Base-by-base conservation (phyloP, 1,140 invertebrate species). In the Bombus affinis region DNA sequence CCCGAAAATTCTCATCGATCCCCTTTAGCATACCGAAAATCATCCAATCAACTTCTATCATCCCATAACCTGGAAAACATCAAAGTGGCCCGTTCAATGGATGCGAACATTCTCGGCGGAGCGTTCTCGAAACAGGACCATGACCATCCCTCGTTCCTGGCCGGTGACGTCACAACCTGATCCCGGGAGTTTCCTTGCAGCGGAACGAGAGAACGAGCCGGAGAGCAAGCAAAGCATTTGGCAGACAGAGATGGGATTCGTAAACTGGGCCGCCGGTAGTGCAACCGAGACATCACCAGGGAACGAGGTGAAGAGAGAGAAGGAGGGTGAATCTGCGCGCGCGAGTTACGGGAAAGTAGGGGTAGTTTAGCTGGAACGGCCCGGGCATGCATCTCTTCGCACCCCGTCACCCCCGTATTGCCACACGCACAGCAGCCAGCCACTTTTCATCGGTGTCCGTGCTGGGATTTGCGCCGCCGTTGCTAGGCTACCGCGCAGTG, bases 401-500 rank as follows among this genome's bases (percentile, higher is more conserved):
- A 73, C 86, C 65, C 89, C 65, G 53, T 70, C 65, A 2, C 8
- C 15, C 66, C 76, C 44, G 32, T 82, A 37, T 37, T 18, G 65
- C 73, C 71, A 28, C 62, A 73, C 72, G 68, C 87, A 89, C 88
- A 83, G 85, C n/a, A n/a, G 8, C 81, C 87, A 76, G 68, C 77
- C 72, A 39, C 81, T 76, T 75, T 86, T 81, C 75, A 78, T 70
- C 75, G 81, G 80, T 88, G 85, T 85, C 78, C 83, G 91, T 89
- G 88, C 89, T 88, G 89, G 92, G 90, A 92, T 92, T 92, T 91
- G 91, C 90, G 85, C 84, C 89, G 37, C 70, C 83, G 91, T 92
- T 91, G 86, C 90, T 85, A 87, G 85, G 91, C 81, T 25, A 92
- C 91, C 71, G 71, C 74, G 81, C 68, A 68, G 73, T 92, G 91